A percentile compares a stretch with the other conserved stretches of the same genome.
Evolutionary conservation across 2,113 vertebrate genomes (phyloP).

Genomic region (Megalops atlanticus): DNA sequence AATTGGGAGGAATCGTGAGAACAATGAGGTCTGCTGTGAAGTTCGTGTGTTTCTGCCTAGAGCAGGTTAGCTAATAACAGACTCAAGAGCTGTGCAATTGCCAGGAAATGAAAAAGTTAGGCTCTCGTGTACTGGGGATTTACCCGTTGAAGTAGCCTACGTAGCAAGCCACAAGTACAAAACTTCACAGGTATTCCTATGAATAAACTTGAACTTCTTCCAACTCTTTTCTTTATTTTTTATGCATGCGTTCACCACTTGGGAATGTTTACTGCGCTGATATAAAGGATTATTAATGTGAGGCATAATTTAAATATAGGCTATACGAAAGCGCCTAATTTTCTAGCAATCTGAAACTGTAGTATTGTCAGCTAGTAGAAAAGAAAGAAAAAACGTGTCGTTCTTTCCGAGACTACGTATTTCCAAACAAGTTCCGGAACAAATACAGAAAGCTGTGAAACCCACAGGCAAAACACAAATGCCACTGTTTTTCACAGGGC

Average conservation of each 20-base stretch:
- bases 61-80: constrained; percentile 65
- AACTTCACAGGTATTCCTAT: not conserved
- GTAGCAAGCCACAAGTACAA: not conserved
- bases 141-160: constrained; percentile 19
- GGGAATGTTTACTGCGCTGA: not conserved
- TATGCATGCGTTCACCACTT: not conserved
- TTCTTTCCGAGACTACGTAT: too few species aligned
- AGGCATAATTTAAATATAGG: too few species aligned
- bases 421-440: too few species aligned
- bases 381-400: too few species aligned
- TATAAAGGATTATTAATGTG: too few species aligned
- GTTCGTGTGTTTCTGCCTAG: constrained; percentile 62
- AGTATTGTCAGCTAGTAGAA: too few species aligned
- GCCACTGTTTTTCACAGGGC: constrained; percentile 42
- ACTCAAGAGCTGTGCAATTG: constrained; percentile 67
- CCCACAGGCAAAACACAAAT: constrained; percentile 51
- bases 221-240: not conserved
- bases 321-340: not conserved
- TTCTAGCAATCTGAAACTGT: not conserved
- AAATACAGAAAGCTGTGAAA: constrained; percentile 48
- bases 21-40: constrained; percentile 87
- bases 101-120: constrained; percentile 63
- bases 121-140: constrained; percentile 24
- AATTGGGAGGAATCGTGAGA: constrained; percentile 79
- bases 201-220: not conserved